Conservation (phyloP, 2,113 vertebrate species). For the Alexandromys fortis region DNA sequence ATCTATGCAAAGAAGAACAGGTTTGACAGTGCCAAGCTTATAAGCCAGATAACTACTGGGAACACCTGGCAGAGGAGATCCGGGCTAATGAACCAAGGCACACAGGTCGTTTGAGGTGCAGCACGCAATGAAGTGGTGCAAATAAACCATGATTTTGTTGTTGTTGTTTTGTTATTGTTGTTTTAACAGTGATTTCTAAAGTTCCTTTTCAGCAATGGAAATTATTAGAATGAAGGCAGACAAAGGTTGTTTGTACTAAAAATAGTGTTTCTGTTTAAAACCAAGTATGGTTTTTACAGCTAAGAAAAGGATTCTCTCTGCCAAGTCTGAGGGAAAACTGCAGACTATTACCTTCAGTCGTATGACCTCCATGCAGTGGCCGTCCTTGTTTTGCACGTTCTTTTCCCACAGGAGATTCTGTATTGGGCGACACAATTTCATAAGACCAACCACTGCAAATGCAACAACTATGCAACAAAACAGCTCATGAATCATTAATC, state of each 20-base stretch:
- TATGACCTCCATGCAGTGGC: conserved; percentile 92
- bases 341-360: conserved; percentile 91
- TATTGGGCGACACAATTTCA: conserved; percentile 69
- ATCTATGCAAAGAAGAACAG: neutral
- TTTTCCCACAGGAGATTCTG: conserved; percentile 98
- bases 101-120: neutral
- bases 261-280: conserved; percentile 27
- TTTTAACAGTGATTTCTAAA: conserved; percentile 3
- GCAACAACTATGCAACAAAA: conserved; percentile 10
- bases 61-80: neutral
- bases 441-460: conserved; percentile 27
- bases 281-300: neutral
- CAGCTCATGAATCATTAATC: neutral
- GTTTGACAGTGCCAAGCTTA: neutral
- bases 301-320: neutral
- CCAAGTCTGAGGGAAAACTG: neutral
- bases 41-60: neutral
- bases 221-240: conserved; percentile 52
- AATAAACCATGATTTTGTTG: neutral
- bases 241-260: conserved; percentile 14
- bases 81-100: neutral
- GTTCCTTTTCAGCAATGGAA: conserved; percentile 2
- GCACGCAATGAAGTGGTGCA: neutral
- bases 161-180: neutral
- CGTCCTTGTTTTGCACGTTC: conserved; percentile 90